phyloP scores from a whole-genome alignment of 2,113 vertebrate species.

The Corythornis vintsioides region DNA sequence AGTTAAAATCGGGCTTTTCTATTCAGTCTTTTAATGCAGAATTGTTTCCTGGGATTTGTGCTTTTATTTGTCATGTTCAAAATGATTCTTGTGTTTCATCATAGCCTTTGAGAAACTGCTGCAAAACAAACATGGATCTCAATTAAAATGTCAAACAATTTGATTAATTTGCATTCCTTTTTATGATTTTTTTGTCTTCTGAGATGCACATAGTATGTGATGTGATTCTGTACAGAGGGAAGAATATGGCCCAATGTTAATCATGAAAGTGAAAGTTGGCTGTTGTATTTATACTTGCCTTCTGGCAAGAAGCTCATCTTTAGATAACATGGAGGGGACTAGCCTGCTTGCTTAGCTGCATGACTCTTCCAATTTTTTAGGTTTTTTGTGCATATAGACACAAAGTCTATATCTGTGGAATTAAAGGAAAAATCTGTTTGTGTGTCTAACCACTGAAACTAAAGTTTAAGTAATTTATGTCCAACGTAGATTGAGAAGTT shows the following conservation, averaged over 20 bases:
- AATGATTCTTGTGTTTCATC: not conserved
- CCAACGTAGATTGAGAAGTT: not conserved
- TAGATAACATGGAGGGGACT: not conserved
- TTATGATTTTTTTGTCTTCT: not conserved
- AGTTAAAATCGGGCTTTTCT: not conserved
- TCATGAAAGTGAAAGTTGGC: not conserved
- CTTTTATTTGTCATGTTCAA: not conserved
- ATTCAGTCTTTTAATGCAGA: not conserved
- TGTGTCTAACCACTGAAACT: not conserved
- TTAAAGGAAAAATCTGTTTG: not conserved
- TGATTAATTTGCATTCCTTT: conserved; percentile 8
- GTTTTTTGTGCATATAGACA: not conserved
- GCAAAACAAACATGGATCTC: not conserved
- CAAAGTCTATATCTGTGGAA: not conserved
- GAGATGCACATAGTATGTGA: not conserved
- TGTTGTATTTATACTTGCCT: not conserved
- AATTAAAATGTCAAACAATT: conserved; percentile 23
- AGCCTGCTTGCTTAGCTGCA: not conserved
- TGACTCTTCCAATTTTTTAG: not conserved
- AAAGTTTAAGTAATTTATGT: not conserved
- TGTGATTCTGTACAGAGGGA: not conserved
- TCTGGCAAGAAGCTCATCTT: not conserved
- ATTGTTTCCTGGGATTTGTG: not conserved
- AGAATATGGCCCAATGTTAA: not conserved
- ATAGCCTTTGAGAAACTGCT: not conserved